Percentiles rank a stretch among this genome's conserved stretches.
Conservation (phyloP, 1,140 invertebrate genomes). For the Galleria mellonella region DNA sequence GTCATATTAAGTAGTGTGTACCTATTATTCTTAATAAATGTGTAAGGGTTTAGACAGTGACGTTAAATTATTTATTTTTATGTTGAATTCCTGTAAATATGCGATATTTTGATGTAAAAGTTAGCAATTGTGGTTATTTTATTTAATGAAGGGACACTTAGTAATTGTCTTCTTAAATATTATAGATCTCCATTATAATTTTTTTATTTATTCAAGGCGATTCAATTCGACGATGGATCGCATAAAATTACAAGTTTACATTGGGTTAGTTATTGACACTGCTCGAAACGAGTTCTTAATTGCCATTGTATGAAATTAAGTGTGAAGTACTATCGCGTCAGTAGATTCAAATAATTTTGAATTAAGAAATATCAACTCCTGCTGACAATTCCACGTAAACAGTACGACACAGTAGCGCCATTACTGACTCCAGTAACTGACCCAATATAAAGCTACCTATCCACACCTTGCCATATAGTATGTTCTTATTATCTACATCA, state of each 20-base stretch:
- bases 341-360: no score
- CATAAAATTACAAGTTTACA: no score
- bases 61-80: constrained; percentile 73
- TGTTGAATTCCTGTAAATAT: constrained; percentile 70
- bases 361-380: no score
- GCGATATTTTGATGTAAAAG: constrained; percentile 61
- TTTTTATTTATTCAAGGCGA: constrained; percentile 22
- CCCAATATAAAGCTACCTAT: no score
- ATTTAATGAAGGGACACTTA: constrained; percentile 59
- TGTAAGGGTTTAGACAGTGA: constrained; percentile 64
- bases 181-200: constrained; percentile 50
- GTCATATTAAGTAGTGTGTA: constrained; percentile 57
- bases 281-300: no score
- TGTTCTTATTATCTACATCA: constrained; percentile 5
- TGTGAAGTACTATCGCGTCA: no score
- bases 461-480: constrained; percentile 21
- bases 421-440: no score
- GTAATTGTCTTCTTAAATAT: constrained; percentile 29
- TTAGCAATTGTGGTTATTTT: constrained; percentile 65
- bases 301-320: no score
- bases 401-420: no score
- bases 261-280: no score
- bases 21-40: constrained; percentile 49
- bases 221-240: background rate
- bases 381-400: no score